phyloP scores from a whole-genome alignment of 2,113 vertebrate species.

The Anoura caudifer region DNA sequence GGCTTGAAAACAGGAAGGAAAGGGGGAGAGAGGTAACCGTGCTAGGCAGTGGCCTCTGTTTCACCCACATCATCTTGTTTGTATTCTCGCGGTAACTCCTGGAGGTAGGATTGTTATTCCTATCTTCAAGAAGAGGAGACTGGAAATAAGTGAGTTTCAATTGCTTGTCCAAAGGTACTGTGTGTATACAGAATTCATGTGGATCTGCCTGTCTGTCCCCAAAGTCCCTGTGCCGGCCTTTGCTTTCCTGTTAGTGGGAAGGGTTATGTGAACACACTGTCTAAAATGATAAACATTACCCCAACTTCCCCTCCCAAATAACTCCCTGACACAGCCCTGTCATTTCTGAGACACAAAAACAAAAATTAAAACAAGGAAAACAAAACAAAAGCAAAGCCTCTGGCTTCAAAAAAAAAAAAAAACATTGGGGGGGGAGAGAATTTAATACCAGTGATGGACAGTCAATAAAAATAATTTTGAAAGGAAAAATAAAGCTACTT shows the following conservation, averaged over 20 bases:
- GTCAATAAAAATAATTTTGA: slow-evolving; percentile 37
- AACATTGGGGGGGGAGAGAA: accelerated
- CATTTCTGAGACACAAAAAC: slow-evolving; percentile 40
- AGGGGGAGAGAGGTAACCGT: neutral
- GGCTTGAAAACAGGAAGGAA: neutral
- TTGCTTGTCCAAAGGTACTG: neutral
- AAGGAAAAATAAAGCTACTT: slow-evolving; percentile 30
- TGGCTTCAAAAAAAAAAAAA: neutral
- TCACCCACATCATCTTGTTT: neutral
- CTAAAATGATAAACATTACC: neutral
- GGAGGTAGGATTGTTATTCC: neutral
- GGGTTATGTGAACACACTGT: neutral
- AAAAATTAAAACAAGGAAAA: slow-evolving; percentile 1
- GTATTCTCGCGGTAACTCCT: neutral
- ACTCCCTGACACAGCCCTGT: neutral
- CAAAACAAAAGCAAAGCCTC: neutral
- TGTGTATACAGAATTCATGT: neutral
- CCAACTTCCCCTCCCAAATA: neutral
- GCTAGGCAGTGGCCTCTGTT: neutral
- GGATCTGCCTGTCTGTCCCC: neutral
- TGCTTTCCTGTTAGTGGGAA: neutral
- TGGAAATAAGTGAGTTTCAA: neutral
- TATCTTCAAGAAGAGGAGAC: neutral
- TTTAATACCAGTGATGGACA: neutral
- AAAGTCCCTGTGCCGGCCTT: neutral